Base-by-base conservation (phyloP, 2,797 vertebrate species). In the Nannoperca australis region DNA sequence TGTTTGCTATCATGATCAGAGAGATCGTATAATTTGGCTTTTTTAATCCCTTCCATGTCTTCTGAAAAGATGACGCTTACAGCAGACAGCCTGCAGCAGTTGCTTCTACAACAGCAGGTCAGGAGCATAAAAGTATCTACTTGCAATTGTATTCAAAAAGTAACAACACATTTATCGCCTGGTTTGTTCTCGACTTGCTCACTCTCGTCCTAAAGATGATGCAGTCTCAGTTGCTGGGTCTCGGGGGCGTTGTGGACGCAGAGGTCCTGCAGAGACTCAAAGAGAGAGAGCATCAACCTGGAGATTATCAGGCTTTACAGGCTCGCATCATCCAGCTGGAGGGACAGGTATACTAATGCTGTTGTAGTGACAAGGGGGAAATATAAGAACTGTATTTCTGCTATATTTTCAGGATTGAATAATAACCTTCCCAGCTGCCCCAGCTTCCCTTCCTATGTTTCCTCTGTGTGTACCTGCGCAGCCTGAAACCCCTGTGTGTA, bases 301-400 rank as follows among this genome's bases (percentile, higher is more conserved):
- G 80, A 5, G 93, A 96, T 8, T 76, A 91, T 64, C 90, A 90
- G 32, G 86, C 88, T 3, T 79, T 94, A 62, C 95, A 96, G 84
- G 86, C 93, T 45, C 93, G 45, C 50, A 77, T 97, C 77, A 85
- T 93, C 5, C 95, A 99, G 87, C 91, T 97, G 85, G 95, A 97
- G 88, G 93, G 94, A 81, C 96, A 97, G 96, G 97, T 99, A 85
- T 10, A 17, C 30, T 38, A 49, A 50, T 1, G 47, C 5, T 10
- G 20, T 34, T 44, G n/a, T 45, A 24, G 10, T 6, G 30, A 45
- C 20, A 24, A 32, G 1, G 15, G 34, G 27, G 22, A 38, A 22
- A 36, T 5, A 42, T 22, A 3, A 24, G 3, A 53, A n/a, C 27
- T 50, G 17, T 12, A n/a, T 17, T 22, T n/a, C 17, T n/a, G 59